Conservation (phyloP, 2,888 invertebrate genomes). For the Trissolcus brochymenae region DNA sequence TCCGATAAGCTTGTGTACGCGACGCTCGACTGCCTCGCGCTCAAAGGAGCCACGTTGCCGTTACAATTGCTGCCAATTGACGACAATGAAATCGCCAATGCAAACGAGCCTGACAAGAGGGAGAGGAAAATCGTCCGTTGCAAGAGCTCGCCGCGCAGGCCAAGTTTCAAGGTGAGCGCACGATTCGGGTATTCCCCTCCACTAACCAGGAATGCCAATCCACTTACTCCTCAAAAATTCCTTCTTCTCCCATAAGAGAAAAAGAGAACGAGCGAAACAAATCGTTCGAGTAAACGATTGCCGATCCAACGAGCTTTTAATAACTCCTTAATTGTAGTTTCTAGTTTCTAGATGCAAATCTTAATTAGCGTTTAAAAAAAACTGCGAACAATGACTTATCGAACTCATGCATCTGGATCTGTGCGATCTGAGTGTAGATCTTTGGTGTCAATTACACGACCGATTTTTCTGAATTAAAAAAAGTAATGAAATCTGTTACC, state of each 20-base stretch:
- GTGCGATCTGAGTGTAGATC: too few species aligned
- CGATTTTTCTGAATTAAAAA: too few species aligned
- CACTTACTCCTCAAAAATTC: neutral
- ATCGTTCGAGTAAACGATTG: too few species aligned
- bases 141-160: slow-evolving; percentile 57
- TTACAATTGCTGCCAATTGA: slow-evolving; percentile 67
- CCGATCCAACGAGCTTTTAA: too few species aligned
- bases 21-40: slow-evolving; percentile 71
- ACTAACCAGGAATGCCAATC: slow-evolving; percentile 16
- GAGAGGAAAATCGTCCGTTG: slow-evolving; percentile 46
- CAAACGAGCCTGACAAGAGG: slow-evolving; percentile 35
- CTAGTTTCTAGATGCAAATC: too few species aligned
- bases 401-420: too few species aligned
- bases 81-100: slow-evolving; percentile 42
- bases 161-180: slow-evolving; percentile 62
- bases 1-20: slow-evolving; percentile 66
- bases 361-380: too few species aligned
- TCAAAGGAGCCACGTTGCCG: slow-evolving; percentile 68
- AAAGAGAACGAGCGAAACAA: too few species aligned
- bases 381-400: too few species aligned
- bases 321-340: too few species aligned
- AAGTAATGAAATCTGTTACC: too few species aligned
- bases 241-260: neutral
- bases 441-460: too few species aligned
- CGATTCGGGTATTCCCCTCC: slow-evolving; percentile 39